Conservation (phyloP, 2,797 vertebrate genomes). For the Rhynchonycteris naso region DNA sequence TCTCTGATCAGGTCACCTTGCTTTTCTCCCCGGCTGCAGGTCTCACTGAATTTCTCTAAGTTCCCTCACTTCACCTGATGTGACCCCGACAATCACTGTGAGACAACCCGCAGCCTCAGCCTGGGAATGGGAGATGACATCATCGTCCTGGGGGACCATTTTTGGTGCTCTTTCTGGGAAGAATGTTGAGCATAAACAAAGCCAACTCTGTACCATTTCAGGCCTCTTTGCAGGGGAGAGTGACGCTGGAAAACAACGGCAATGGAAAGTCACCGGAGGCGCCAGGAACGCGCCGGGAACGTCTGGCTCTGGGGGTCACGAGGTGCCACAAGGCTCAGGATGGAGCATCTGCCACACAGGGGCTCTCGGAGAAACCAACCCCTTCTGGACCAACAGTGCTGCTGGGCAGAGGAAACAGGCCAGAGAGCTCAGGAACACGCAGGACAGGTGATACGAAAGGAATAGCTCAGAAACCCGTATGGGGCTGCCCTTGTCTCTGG, state of each 20-base stretch:
- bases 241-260: background rate
- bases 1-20: background rate
- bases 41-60: background rate
- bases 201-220: slow-evolving; percentile 15
- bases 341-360: background rate
- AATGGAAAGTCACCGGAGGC: slow-evolving; percentile 25
- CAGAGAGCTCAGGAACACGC: too few relatives aligned
- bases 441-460: too few relatives aligned
- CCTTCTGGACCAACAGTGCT: background rate
- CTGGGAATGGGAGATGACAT: background rate
- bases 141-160: background rate
- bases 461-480: too few relatives aligned
- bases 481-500: too few relatives aligned
- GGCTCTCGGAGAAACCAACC: background rate
- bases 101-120: background rate
- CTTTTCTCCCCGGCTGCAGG: background rate
- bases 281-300: background rate
- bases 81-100: background rate
- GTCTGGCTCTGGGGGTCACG: accelerated
- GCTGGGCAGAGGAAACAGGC: too few relatives aligned
- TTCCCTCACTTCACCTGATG: background rate
- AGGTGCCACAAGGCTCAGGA: accelerated
- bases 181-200: slow-evolving; percentile 63
- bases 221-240: background rate
- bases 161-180: slow-evolving; percentile 42